These are phyloP conservation scores for Cyprinodon variegatus DNA, from an alignment of 2,113 vertebrate species.

Conservation along the genomic window DNA sequence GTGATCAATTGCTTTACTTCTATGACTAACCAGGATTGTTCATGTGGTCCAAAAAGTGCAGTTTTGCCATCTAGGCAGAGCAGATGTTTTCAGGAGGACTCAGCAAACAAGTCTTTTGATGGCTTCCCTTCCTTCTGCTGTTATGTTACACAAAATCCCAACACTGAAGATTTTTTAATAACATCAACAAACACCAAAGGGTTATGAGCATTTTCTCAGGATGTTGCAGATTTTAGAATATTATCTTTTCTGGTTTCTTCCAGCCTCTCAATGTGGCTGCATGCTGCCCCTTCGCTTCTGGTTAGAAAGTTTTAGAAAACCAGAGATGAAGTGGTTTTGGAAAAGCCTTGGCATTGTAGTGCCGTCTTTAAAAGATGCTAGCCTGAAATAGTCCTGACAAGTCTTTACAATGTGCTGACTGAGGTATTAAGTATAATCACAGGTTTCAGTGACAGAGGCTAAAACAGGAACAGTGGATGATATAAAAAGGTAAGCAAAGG, in stretches of 20 bases:
- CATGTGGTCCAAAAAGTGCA: neutral
- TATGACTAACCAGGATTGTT: neutral
- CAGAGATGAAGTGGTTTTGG: constrained; percentile 6
- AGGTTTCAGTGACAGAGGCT: constrained; percentile 18
- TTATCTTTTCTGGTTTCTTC: constrained; percentile 24
- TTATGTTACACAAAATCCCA: neutral
- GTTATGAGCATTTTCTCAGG: neutral
- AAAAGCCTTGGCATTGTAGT: neutral
- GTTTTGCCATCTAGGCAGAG: neutral
- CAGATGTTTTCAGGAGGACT: neutral
- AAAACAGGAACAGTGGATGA: constrained; percentile 7
- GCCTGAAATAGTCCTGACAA: neutral
- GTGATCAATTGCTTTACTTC: no score
- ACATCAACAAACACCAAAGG: neutral
- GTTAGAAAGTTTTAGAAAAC: neutral
- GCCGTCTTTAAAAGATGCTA: constrained; percentile 1
- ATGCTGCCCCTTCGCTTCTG: constrained; percentile 14
- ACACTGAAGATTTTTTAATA: neutral
- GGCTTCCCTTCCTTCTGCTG: neutral
- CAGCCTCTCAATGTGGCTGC: constrained; percentile 16
- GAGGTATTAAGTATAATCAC: neutral
- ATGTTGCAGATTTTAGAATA: constrained; percentile 46
- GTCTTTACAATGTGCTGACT: neutral
- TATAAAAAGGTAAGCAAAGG: constrained; percentile 6
- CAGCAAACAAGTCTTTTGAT: neutral